Base-by-base conservation (phyloP, 2,113 vertebrate genomes). In the Phylloscopus trochiloides region DNA sequence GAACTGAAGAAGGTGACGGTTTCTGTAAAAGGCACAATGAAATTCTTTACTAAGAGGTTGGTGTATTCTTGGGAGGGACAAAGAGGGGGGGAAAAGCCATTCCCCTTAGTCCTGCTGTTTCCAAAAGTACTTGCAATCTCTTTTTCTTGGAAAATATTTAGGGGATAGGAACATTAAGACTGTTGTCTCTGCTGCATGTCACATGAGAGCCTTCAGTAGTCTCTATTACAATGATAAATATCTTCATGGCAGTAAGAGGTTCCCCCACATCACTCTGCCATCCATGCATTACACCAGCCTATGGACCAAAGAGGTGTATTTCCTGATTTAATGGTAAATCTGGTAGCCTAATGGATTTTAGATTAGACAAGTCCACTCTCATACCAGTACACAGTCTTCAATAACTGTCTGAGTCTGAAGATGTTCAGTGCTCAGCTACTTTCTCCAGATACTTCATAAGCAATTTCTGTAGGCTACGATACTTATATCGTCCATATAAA, bases 71-170 rank as follows among this genome's bases (percentile, higher is more conserved):
- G 20, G 38, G 28, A 88, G n/a, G 43, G 55, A 66, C 10, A 90
- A 90, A 57, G 2, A 1, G 2, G 3, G 5, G 3, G 3, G 1
- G 32, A 54, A 66, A 66, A 16, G 8, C 34, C 26, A 57, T 54
- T 67, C 7, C 20, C 47, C 59, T 88, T 80, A 25, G 6, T 92
- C 36, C 70, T 84, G 26, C 48, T 71, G 45, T 70, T 97, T 91
- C 50, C 62, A 92, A 31, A 25, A 88, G 40, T 76, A 85, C 36
- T 50, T 94, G 74, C 80, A 92, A 94, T 45, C 84, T 97, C 63
- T 65, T 95, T 86, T 79, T 62, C 73, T 92, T 77, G 76, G 92
- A 93, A 81, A 93, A 72, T 89, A 92, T 87, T 88, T 95, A 95
- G 76, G 87, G 70, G 62, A 65, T 59, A 74, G n/a, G 52, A 94